Evolutionary conservation across 2,888 invertebrate genomes (phyloP), one percentile per base, ranked within the genome.

Genomic region (Yponomeuta plumbellus): DNA sequence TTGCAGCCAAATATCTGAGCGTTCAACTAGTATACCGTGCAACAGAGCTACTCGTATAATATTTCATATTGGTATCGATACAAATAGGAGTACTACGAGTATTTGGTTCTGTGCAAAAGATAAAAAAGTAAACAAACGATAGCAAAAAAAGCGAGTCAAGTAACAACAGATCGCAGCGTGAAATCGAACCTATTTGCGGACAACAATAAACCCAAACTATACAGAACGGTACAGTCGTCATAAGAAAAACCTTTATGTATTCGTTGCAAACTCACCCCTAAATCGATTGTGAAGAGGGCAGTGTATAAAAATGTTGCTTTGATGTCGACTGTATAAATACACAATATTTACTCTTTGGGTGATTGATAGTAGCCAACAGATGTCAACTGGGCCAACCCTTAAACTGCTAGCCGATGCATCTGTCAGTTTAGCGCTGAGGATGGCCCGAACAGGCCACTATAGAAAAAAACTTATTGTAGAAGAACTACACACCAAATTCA

Each of bases 331-430:
- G 34, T 34, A 64, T 10, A 64, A 11, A 21, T 57, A 58, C 76
- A 85, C 83, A 87, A 83, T 86, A 84, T 88, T 86, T 86, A 84
- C 83, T 76, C 74, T 73, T 71, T 70, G 75, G 69, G 82, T 89
- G 89, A 90, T 90, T 85, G 88, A 90, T 90, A 80, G 84, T 84
- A 75, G 72, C 70, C 77, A 84, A 84, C 89, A 89, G 88, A 88
- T 89, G 87, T 75, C 75, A 39, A 52, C 57, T 40, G 77, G 74
- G 76, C 77, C 80, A 88, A 87, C 89, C 88, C 89, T 87, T 86
- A 75, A 83, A 58, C 69, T 70, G 73, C 74, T 71, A 67, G 40
- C 20, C 65, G 75, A 76, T 72, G 83, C 88, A 89, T 90, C 88
- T 89, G 89, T 86, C 86, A 76, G 71, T 61, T 39, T 66, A 71